These are phyloP conservation scores for Blera fallax DNA, from an alignment of 2,888 invertebrate genomes.

Conservation along the genomic window DNA sequence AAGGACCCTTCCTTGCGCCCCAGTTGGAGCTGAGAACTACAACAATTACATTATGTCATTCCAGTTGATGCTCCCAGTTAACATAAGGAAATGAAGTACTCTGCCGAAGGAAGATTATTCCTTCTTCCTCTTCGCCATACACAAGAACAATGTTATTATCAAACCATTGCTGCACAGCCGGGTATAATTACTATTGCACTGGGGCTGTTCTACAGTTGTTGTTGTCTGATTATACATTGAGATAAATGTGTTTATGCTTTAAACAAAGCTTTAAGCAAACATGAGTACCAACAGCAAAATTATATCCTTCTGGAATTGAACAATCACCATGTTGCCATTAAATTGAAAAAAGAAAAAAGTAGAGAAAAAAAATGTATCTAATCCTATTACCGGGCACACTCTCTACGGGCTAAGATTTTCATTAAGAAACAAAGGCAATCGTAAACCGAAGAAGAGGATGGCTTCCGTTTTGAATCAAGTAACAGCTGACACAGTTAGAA, in stretches of 20 bases:
- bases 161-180: not conserved
- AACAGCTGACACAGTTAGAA: constrained; percentile 21
- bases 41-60: constrained; percentile 58
- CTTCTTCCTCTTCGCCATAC: not conserved
- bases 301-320: not conserved
- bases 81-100: not conserved
- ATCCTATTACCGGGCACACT: constrained; percentile 26
- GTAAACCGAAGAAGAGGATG: not conserved
- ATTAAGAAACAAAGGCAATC: constrained; percentile 26
- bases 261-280: not conserved
- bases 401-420: constrained; percentile 15
- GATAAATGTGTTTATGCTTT: constrained; percentile 11
- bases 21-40: constrained; percentile 10
- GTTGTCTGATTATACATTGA: not conserved
- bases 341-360: not conserved
- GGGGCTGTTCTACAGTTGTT: not conserved
- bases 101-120: not conserved
- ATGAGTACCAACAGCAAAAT: not conserved
- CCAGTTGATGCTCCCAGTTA: constrained; percentile 4
- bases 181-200: constrained; percentile 22
- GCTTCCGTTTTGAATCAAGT: not conserved
- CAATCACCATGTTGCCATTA: constrained; percentile 19
- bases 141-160: not conserved
- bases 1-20: constrained; percentile 31
- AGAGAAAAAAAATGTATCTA: not conserved